phyloP scores from a whole-genome alignment of 2,113 vertebrate species.

The Melospiza melodia region DNA sequence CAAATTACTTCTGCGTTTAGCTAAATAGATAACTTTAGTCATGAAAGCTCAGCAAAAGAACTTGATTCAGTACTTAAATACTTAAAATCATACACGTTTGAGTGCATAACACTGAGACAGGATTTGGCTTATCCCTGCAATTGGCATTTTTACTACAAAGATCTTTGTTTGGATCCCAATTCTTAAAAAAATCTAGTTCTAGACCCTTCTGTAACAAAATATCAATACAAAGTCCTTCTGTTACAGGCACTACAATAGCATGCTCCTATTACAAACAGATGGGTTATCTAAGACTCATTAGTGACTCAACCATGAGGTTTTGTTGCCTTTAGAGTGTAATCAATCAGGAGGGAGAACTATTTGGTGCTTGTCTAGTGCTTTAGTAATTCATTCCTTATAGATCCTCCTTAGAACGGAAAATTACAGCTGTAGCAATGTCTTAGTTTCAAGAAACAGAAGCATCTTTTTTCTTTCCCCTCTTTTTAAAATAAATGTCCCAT shows the following conservation, averaged over 20 bases:
- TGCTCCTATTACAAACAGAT: constrained; percentile 61
- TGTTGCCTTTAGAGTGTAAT: constrained; percentile 61
- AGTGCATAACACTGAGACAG: background rate
- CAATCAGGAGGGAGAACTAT: constrained; percentile 70
- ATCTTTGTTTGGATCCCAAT: background rate
- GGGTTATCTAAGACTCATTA: constrained; percentile 66
- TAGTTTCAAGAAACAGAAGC: background rate
- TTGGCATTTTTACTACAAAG: background rate
- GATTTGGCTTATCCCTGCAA: background rate
- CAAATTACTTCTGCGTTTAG: background rate
- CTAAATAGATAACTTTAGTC: background rate
- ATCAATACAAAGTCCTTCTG: background rate
- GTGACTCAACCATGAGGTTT: constrained; percentile 72
- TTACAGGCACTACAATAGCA: background rate
- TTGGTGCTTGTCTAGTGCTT: constrained; percentile 51
- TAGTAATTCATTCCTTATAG: constrained; percentile 39
- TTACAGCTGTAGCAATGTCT: constrained; percentile 27
- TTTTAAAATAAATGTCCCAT: background rate
- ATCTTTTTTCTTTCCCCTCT: background rate
- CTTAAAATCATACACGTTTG: background rate
- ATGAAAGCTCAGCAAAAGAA: background rate
- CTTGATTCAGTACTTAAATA: background rate
- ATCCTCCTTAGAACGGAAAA: constrained; percentile 65
- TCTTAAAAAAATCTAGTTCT: background rate
- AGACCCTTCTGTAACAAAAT: background rate